Conservation (phyloP, 2,888 invertebrate genomes). For the Yponomeuta malinellus region DNA sequence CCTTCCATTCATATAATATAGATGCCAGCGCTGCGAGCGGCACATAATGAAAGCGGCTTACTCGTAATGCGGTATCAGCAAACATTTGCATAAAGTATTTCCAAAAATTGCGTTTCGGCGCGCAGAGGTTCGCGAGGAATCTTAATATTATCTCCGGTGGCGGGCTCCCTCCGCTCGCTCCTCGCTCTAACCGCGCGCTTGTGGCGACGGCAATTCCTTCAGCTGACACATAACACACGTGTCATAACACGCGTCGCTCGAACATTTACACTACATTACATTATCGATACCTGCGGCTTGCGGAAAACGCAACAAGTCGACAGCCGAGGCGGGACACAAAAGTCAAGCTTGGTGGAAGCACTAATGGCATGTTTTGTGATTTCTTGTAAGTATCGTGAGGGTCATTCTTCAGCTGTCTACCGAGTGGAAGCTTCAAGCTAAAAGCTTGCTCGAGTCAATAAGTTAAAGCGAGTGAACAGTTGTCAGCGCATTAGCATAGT, state of each 20-base stretch:
- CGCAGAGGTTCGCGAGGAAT: conserved; percentile 34
- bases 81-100: conserved; percentile 59
- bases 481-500: neutral
- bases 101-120: conserved; percentile 51
- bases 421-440: neutral
- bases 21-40: neutral
- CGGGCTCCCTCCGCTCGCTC: neutral
- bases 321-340: no score
- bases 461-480: neutral
- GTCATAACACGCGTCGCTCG: neutral
- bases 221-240: neutral
- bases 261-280: neutral
- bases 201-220: neutral
- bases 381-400: no score
- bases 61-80: conserved; percentile 42
- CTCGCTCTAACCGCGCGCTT: neutral
- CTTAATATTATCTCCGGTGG: conserved; percentile 37
- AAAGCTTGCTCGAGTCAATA: neutral
- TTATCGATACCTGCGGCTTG: neutral
- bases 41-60: conserved; percentile 50
- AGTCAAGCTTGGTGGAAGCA: neutral
- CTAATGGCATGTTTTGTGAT: neutral
- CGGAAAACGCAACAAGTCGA: neutral
- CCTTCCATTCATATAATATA: neutral
- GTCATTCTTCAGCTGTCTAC: neutral